Percentiles rank a stretch among this genome's conserved stretches.
These are phyloP conservation scores for Sitobion miscanthi DNA, from an alignment of 1,140 invertebrate species.

Conservation along the genomic window DNA sequence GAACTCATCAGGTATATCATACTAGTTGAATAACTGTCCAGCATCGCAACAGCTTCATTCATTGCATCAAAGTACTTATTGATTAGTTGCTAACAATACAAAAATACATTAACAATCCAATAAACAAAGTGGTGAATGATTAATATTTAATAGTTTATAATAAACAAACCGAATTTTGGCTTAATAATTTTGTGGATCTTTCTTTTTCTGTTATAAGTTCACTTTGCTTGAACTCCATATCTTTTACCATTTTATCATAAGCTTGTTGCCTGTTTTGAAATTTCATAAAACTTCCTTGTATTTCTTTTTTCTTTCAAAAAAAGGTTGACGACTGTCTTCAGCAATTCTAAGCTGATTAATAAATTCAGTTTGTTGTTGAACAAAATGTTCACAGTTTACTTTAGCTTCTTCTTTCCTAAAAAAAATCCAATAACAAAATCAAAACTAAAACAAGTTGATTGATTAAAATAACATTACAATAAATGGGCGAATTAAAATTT, in stretches of 20 bases:
- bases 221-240: not conserved
- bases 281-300: conserved; percentile 20
- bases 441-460: not conserved
- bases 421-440: not conserved
- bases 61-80: conserved; percentile 31
- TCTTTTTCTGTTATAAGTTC: conserved; percentile 30
- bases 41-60: not conserved
- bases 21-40: not conserved
- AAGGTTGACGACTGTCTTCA: conserved; percentile 22
- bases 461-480: not conserved
- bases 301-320: conserved; percentile 25
- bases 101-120: not conserved
- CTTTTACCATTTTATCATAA: conserved; percentile 28
- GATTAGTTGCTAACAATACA: conserved; percentile 1
- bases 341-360: not conserved
- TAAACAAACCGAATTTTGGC: conserved; percentile 29
- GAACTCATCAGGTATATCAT: not conserved
- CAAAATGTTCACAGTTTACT: conserved; percentile 8
- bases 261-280: conserved; percentile 37
- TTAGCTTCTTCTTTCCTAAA: conserved; percentile 25
- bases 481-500: not conserved
- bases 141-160: not conserved
- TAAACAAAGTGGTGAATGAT: not conserved
- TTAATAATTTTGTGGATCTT: not conserved
- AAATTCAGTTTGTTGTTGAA: conserved; percentile 27